Base-by-base conservation (phyloP, 2,797 vertebrate species). In the Menidia menidia region DNA sequence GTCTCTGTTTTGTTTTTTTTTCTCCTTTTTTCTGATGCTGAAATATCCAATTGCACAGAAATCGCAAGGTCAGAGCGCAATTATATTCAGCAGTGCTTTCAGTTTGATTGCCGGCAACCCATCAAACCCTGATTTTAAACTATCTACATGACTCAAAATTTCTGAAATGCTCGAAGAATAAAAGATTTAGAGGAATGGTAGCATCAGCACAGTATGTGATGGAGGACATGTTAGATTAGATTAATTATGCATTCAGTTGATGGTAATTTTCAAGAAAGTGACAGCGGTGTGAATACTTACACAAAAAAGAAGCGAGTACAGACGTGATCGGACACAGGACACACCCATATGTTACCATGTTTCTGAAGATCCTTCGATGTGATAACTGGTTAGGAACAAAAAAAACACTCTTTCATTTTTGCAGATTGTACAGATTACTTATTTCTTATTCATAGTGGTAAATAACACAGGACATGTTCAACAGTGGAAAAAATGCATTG, bases 301-400 rank as follows among this genome's bases (percentile, higher is more conserved):
- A 99, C 97, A 87, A 99, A 99, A 94, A 99, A 99, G 95, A 99
- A 99, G 85, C 97, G 96, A 41, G 98, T 99, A 92, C 98, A 99
- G 90, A 99, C 98, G 0, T 99, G 98, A 87, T 99, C 98, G 0
- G 98, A 99, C 63, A 99, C 96, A 0, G 98, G 98, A 93, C 98
- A 99, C 83, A 99, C 98, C 98, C 98, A 99, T 91, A 99, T 99
- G 94, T 99, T 99, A 31, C 98, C 98, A 0, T 99, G 97, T 84
- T 99, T 99, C 95, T 99, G 98, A 68, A 99, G 95, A 92, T 99
- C 98, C 92, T 99, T 99, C 13, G 98, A 99, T 76, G 98, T 99
- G 88, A 99, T 99, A 80, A 99, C 98, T 99, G 94, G 59, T 65
- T 3, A 25, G 25, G 2, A 25, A n/a, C n/a, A 31, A 67, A 52